Evolutionary conservation across 2,888 invertebrate species (phyloP), one percentile per base, ranked within the genome.

Genomic region (Zygaena filipendulae): DNA sequence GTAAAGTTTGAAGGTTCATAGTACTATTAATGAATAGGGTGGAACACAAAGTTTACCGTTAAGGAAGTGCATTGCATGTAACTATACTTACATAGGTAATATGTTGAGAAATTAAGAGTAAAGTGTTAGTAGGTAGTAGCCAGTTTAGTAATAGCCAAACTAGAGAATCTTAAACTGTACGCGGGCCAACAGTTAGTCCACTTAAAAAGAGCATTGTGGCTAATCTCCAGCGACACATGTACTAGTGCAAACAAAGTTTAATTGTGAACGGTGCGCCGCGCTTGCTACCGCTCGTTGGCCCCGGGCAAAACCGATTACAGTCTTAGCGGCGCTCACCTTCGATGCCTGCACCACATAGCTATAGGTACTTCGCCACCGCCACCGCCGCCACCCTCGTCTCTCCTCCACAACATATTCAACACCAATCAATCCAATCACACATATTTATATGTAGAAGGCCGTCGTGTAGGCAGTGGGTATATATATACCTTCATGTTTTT

Each of bases 211-310:
- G 58, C 71, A 75, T 58, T 72, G 72, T 56, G 67, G 71, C 67
- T 74, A 75, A 74, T 77, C 75, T 77, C 75, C 50, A 71, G 77
- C 69, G 77, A 71, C 75, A 75, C 72, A 74, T 75, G 74, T 67
- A 71, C 16, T 16, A 6, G 5, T 16, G n/a, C 72, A 70, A 77
- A 75, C 75, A 75, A 77, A 77, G 79, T 79, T 77, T 75, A 77
- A 79, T 75, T 77, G 79, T 75, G 70, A 71, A 57, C 69, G 58
- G 55, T 40, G 39, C 43, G 42, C 38, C 18, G 12, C 36, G 36
- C 16, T 4, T 6, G 4, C 5, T 7, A 16, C 5, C 32, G 38
- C 36, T 40, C 46, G 39, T 43, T 48, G 40, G 45, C 70, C 68
- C 62, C 63, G 58, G 59, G 74, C 68, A 71, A 77, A 75, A 75